Percentiles rank a stretch among this genome's conserved stretches.
Evolutionary conservation across 2,113 vertebrate species (phyloP).

Genomic region (Lathamus discolor): DNA sequence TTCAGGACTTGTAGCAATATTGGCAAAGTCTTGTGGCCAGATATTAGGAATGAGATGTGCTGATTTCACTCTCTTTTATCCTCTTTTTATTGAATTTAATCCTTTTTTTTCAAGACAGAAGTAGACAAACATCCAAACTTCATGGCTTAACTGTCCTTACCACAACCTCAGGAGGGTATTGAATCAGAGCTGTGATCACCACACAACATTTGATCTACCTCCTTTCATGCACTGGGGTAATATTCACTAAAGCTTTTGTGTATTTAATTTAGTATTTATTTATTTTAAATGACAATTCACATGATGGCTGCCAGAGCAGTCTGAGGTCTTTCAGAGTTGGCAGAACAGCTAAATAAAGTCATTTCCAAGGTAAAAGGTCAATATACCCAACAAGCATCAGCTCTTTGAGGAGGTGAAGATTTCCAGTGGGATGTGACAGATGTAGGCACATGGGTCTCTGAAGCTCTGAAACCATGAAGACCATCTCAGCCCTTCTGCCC

Average conservation of each 20-base stretch:
- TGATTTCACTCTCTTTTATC: neutral
- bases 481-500: neutral
- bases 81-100: neutral
- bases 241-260: neutral
- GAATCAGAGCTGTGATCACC: neutral
- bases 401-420: neutral
- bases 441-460: neutral
- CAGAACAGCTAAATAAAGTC: neutral
- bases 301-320: neutral
- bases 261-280: neutral
- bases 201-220: neutral
- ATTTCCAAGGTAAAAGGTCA: neutral
- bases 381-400: neutral
- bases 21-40: neutral
- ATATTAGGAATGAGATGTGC: neutral
- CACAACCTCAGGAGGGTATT: neutral
- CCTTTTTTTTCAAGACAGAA: constrained; percentile 23
- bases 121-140: neutral
- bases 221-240: neutral
- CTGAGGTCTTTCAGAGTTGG: neutral
- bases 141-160: neutral
- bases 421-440: neutral
- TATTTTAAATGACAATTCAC: neutral
- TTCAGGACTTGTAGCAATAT: neutral
- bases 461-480: accelerated